Percentiles rank a stretch among this genome's conserved stretches.
phyloP scores from a whole-genome alignment of 2,797 vertebrate species.

The Muscicapa comitata region DNA sequence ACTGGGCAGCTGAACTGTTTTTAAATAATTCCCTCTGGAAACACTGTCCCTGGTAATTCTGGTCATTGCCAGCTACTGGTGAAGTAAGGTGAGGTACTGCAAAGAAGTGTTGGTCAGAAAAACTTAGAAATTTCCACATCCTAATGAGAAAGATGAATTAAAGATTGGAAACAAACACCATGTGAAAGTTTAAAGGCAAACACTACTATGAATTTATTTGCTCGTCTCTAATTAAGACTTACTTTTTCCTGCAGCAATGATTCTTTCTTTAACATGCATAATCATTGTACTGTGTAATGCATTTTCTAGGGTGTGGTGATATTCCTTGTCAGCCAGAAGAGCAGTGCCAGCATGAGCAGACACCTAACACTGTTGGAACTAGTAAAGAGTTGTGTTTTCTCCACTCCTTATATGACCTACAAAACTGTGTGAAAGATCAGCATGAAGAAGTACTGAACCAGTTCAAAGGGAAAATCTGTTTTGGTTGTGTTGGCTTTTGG shows the following conservation, averaged over 20 bases:
- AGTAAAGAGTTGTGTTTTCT: slow-evolving; percentile 1
- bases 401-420: background rate
- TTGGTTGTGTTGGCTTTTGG: background rate
- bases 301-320: slow-evolving; percentile 28
- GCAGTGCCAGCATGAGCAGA: background rate
- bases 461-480: background rate
- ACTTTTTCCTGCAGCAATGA: background rate
- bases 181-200: background rate
- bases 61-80: background rate
- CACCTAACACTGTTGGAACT: background rate
- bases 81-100: background rate
- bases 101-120: background rate
- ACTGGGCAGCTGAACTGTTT: background rate
- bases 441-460: background rate
- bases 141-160: background rate
- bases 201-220: background rate
- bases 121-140: background rate
- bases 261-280: slow-evolving; percentile 21
- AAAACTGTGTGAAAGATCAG: background rate
- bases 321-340: slow-evolving; percentile 29
- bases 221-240: background rate
- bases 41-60: background rate
- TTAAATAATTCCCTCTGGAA: background rate
- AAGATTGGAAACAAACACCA: background rate
- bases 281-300: slow-evolving; percentile 17